Percentiles rank a stretch among this genome's conserved stretches.
These are phyloP conservation scores for Acholoe squamosa DNA, from an alignment of 2,888 invertebrate species.

Conservation along the genomic window DNA sequence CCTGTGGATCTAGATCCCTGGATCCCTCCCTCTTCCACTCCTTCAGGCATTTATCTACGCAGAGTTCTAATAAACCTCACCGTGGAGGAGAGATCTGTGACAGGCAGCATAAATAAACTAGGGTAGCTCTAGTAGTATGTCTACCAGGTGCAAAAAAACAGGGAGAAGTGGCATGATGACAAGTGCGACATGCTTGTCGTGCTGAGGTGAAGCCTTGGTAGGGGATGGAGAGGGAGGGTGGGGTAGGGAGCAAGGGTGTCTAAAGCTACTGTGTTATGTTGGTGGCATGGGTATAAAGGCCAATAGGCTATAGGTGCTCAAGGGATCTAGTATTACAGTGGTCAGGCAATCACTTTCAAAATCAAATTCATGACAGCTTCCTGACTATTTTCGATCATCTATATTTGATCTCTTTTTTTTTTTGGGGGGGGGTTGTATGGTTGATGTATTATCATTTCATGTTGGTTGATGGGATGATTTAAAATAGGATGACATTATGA, in stretches of 20 bases:
- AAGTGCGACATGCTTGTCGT: conserved; percentile 18
- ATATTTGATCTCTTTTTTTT: too few species aligned
- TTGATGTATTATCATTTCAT: too few species aligned
- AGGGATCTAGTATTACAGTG: too few species aligned
- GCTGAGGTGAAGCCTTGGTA: neutral
- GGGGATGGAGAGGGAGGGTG: neutral
- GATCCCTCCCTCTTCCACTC: neutral
- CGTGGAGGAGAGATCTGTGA: neutral
- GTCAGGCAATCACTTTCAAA: too few species aligned
- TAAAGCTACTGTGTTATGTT: neutral
- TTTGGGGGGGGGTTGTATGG: too few species aligned
- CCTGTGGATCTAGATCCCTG: too few species aligned
- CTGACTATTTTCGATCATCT: too few species aligned
- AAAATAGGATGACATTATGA: too few species aligned
- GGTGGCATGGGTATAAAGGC: neutral
- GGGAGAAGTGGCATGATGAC: conserved; percentile 7
- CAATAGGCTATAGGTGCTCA: too few species aligned
- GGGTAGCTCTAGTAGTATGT: neutral
- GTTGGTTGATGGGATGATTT: too few species aligned
- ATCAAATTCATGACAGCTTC: too few species aligned
- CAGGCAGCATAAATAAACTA: neutral
- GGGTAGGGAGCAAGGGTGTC: neutral
- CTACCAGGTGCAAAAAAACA: neutral
- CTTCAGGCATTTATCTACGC: neutral
- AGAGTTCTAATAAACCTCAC: neutral